These are phyloP conservation scores for Microchirus variegatus DNA, from an alignment of 2,797 vertebrate species.

Conservation along the genomic window DNA sequence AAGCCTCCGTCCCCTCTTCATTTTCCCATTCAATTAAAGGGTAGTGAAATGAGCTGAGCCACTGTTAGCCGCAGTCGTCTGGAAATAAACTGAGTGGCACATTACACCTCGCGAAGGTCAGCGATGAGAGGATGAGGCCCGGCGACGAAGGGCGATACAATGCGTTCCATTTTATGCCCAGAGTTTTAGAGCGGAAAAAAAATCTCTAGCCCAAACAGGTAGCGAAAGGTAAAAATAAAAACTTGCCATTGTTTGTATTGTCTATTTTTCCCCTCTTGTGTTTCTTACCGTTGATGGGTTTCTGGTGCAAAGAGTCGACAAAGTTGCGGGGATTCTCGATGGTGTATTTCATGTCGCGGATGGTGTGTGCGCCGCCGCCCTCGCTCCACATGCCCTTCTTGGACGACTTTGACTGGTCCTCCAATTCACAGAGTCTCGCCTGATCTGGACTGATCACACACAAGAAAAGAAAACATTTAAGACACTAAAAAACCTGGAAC, in stretches of 20 bases:
- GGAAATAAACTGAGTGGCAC: conserved; percentile 57
- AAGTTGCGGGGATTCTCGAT: conserved; percentile 96
- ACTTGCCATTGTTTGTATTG: too few species aligned
- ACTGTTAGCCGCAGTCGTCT: conserved; percentile 38
- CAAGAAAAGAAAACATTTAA: background rate
- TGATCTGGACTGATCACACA: conserved; percentile 88
- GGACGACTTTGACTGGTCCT: conserved; percentile 89
- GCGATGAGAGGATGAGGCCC: conserved; percentile 46
- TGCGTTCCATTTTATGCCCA: conserved; percentile 29
- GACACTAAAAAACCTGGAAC: background rate
- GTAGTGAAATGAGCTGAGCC: conserved; percentile 68
- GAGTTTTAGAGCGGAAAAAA: conserved; percentile 18
- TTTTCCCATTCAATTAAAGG: conserved; percentile 64
- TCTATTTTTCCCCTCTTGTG: too few species aligned
- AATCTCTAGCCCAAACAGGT: conserved; percentile 16
- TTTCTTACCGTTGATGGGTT: conserved; percentile 92
- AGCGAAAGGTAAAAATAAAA: too few species aligned
- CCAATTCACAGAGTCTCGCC: conserved; percentile 90
- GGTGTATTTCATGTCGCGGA: conserved; percentile 93
- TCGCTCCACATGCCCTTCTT: conserved; percentile 96
- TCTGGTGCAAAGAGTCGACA: conserved; percentile 96
- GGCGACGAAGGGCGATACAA: conserved; percentile 23
- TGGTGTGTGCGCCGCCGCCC: conserved; percentile 87
- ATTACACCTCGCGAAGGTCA: conserved; percentile 45
- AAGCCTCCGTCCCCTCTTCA: conserved; percentile 32